phyloP scores from a whole-genome alignment of 2,113 vertebrate genomes.

The Capra hircus region DNA sequence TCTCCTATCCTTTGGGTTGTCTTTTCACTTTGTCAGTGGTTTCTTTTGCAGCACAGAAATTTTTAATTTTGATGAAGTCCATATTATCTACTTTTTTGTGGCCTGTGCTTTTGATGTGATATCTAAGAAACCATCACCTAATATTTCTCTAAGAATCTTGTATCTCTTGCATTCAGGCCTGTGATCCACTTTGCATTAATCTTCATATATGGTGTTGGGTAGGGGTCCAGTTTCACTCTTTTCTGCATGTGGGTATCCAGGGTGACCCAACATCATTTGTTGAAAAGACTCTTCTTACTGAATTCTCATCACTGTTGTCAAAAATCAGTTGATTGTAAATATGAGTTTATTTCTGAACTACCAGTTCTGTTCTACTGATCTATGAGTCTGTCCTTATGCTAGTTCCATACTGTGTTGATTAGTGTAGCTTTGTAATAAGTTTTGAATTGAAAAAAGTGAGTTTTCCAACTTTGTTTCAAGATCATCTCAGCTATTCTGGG shows the following conservation, averaged over 20 bases:
- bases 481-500: not conserved
- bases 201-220: not conserved
- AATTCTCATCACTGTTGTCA: not conserved
- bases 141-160: not conserved
- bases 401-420: not conserved
- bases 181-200: not conserved
- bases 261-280: not conserved
- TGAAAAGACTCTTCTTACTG: not conserved
- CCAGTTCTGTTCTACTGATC: not conserved
- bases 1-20: not conserved
- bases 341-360: not conserved
- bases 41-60: not conserved
- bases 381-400: not conserved
- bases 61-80: not conserved
- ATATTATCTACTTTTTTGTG: not conserved
- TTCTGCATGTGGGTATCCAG: not conserved
- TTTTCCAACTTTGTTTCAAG: not conserved
- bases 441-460: not conserved
- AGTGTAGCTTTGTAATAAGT: not conserved
- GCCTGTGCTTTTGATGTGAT: not conserved
- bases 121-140: not conserved
- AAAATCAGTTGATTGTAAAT: slow-evolving; percentile 6
- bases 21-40: not conserved
- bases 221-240: not conserved
- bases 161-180: not conserved